These are phyloP conservation scores for Himantopus leucocephalus DNA, from an alignment of 2,113 vertebrate species.

Conservation along the genomic window DNA sequence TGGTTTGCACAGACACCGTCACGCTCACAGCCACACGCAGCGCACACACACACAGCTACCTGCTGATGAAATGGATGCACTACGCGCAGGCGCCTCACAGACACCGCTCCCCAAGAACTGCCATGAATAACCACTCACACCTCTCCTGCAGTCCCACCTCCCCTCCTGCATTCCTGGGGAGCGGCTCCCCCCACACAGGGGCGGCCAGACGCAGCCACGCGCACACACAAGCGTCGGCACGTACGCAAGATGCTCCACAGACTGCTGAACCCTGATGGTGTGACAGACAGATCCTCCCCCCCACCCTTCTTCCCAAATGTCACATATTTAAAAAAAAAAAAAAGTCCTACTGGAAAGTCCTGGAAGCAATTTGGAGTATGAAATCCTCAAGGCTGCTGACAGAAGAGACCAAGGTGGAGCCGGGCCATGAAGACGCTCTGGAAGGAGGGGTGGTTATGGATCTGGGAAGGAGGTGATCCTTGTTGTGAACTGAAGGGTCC, in stretches of 20 bases:
- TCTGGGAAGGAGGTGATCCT: neutral
- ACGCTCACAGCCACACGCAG: neutral
- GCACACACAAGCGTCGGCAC: accelerated
- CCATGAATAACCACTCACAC: accelerated
- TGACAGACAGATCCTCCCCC: neutral
- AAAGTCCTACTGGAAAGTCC: conserved; percentile 10
- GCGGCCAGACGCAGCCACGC: accelerated
- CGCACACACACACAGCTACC: neutral
- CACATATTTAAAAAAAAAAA: neutral
- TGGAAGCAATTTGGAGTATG: neutral
- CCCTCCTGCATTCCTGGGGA: neutral
- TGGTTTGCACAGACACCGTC: accelerated
- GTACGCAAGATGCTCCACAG: accelerated
- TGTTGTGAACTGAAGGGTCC: neutral
- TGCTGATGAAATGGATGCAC: neutral
- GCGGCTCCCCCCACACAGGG: neutral
- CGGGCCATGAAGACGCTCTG: neutral
- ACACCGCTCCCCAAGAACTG: neutral
- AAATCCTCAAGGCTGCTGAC: neutral
- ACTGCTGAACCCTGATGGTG: neutral
- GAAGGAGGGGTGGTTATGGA: neutral
- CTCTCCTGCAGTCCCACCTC: neutral
- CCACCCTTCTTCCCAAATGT: neutral
- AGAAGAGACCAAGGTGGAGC: neutral
- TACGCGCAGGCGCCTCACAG: accelerated